Base-by-base conservation (phyloP, 1,140 invertebrate species). In the Lucilia sericata region DNA sequence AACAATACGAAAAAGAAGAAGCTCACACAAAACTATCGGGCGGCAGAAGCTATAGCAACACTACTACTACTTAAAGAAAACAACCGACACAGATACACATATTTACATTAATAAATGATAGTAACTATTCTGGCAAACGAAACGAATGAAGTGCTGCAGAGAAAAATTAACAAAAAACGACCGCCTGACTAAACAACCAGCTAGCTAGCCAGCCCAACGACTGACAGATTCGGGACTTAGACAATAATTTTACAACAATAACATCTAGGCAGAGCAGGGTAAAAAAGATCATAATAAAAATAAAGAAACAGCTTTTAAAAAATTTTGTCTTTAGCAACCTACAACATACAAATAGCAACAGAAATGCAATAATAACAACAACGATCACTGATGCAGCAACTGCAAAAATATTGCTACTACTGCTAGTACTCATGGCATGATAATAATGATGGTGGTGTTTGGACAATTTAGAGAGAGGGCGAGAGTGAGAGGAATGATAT, bases 321-420 rank as follows among this genome's bases (percentile, higher is more conserved):
- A 80, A 80, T 80, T 19, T 80, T 80, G 76, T 80, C 76, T 80
- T 51, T 80, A 80, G 76, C 76, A 80, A 49, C 76, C 47, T 78
- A 78, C 75, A 78, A 47, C 76, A 80, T 25, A 70, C 55, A 70
- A 70, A 70, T 70, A 60, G 42, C 75, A 80, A 80, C 76, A 78
- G 42, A 42, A 75, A 30, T 30, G 36, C 75, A 78, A 78, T 34
- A 80, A 51, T 12, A 49, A 80, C 76, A 80, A 25, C 42, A 47
- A 78, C n/a, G 13, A 80, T 10, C 49, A 21, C 76, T 80, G 76
- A 80, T 80, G 42, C 42, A 19, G 76, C 76, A 51, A 49, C 76
- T 47, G 75, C 74, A 75, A 17, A 34, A 14, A 36, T 14, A 60
- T 21, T 19, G 65, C 65, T 21, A 21, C 65, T 70, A 70, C 65